Conservation (phyloP, 1,140 invertebrate species). For the Ylistrum balloti region DNA sequence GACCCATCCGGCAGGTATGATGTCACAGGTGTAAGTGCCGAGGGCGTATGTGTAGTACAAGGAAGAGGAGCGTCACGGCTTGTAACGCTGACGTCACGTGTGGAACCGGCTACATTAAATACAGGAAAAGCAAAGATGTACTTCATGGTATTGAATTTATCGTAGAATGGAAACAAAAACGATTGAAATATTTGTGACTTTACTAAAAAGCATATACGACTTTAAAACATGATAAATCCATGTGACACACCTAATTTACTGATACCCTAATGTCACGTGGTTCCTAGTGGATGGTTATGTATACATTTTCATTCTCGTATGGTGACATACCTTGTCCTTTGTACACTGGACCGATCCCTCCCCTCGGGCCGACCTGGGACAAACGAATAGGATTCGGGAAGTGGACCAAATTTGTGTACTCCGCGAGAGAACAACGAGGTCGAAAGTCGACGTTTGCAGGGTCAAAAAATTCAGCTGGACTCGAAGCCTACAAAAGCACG, state of each 20-base stretch:
- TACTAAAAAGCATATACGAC: too few relatives aligned
- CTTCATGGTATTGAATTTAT: too few relatives aligned
- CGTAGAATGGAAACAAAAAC: too few relatives aligned
- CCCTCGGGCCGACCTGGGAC: slow-evolving; percentile 49
- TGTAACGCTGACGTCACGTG: not conserved
- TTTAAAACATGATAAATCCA: too few relatives aligned
- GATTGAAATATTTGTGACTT: too few relatives aligned
- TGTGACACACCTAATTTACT: too few relatives aligned
- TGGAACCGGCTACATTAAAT: not conserved
- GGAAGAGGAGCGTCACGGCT: not conserved
- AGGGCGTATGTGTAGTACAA: slow-evolving; percentile 44
- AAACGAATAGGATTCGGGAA: slow-evolving; percentile 48
- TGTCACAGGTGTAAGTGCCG: not conserved
- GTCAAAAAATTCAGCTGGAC: slow-evolving; percentile 36
- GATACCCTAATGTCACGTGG: too few relatives aligned
- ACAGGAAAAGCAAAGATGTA: too few relatives aligned
- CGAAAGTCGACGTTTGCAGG: slow-evolving; percentile 17
- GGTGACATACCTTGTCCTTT: slow-evolving; percentile 21
- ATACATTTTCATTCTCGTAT: too few relatives aligned
- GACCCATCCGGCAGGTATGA: slow-evolving; percentile 56
- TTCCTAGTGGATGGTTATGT: too few relatives aligned
- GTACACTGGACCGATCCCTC: slow-evolving; percentile 43
- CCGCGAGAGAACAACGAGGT: slow-evolving; percentile 42
- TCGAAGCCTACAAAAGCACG: not conserved
- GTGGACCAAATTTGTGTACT: not conserved